A percentile compares a stretch with the other conserved stretches of the same genome.
Evolutionary conservation across 2,888 invertebrate species (phyloP).

Genomic region (Notodonta ziczac): DNA sequence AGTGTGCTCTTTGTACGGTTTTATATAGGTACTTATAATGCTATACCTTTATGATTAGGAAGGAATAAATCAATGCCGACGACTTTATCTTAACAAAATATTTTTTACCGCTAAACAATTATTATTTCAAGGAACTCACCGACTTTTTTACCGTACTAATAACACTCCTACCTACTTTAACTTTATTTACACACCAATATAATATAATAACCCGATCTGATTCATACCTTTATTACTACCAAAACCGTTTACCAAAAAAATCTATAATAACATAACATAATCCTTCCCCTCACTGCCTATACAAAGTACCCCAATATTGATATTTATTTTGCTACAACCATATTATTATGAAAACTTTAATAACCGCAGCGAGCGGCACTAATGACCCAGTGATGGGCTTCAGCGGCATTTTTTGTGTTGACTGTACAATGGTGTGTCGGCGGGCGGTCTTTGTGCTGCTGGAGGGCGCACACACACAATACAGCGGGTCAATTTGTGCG

Average conservation of each 20-base stretch:
- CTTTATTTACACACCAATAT: not conserved
- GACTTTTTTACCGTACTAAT: not conserved
- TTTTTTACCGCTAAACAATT: too few relatives aligned
- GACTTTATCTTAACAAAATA: too few relatives aligned
- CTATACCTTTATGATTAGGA: too few relatives aligned
- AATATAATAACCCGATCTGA: not conserved
- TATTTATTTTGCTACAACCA: slow-evolving; percentile 47
- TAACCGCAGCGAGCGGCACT: slow-evolving; percentile 39
- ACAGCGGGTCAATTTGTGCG: slow-evolving; percentile 44
- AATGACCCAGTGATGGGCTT: slow-evolving; percentile 43
- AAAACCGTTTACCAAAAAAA: slow-evolving; percentile 13
- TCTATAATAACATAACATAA: slow-evolving; percentile 37
- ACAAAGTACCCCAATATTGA: slow-evolving; percentile 38
- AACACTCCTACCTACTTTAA: not conserved
- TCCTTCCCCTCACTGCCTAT: slow-evolving; percentile 26
- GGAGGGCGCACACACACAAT: slow-evolving; percentile 21
- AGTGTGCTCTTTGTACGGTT: not conserved
- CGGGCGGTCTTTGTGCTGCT: slow-evolving; percentile 47
- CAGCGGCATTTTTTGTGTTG: slow-evolving; percentile 26
- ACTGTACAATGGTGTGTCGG: slow-evolving; percentile 29
- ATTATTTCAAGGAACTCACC: too few relatives aligned
- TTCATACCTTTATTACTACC: slow-evolving; percentile 2
- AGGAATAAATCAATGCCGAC: too few relatives aligned
- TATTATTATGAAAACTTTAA: slow-evolving; percentile 48
- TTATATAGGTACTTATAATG: too few relatives aligned